Conservation (phyloP, 2,888 invertebrate species). For the Reticulitermes lucifugus region DNA sequence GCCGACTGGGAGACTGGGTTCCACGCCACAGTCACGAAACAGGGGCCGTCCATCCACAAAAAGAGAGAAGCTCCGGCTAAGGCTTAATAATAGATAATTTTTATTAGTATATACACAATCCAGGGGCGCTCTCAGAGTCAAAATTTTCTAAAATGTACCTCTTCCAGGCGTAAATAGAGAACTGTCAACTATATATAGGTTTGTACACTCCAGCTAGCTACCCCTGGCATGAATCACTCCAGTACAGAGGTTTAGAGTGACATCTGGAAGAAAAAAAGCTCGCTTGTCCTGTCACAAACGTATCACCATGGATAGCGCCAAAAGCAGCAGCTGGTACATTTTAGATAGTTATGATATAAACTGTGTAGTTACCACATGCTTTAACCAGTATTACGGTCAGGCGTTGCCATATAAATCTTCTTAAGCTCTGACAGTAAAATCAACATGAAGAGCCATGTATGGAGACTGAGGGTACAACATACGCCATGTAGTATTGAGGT, state of each 20-base stretch:
- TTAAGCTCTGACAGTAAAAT: background rate
- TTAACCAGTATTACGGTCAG: background rate
- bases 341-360: background rate
- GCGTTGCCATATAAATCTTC: background rate
- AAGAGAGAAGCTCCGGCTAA: conserved; percentile 67
- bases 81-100: background rate
- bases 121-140: background rate
- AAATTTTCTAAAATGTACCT: background rate
- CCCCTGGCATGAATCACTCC: background rate
- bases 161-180: background rate
- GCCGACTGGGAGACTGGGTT: conserved; percentile 71
- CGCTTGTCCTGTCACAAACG: too few relatives aligned
- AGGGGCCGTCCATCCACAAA: conserved; percentile 68
- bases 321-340: background rate
- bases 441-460: background rate
- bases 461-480: background rate
- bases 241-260: too few relatives aligned
- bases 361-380: background rate
- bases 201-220: background rate
- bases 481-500: background rate
- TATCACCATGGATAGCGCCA: background rate
- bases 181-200: too few relatives aligned
- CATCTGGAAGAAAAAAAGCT: too few relatives aligned
- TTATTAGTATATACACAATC: background rate
- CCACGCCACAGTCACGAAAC: conserved; percentile 69